Evolutionary conservation across 92 coral and sea anemone genomes (phyloP), one percentile per base, ranked within the genome.

Genomic region (Scolanthus callimorphus): DNA sequence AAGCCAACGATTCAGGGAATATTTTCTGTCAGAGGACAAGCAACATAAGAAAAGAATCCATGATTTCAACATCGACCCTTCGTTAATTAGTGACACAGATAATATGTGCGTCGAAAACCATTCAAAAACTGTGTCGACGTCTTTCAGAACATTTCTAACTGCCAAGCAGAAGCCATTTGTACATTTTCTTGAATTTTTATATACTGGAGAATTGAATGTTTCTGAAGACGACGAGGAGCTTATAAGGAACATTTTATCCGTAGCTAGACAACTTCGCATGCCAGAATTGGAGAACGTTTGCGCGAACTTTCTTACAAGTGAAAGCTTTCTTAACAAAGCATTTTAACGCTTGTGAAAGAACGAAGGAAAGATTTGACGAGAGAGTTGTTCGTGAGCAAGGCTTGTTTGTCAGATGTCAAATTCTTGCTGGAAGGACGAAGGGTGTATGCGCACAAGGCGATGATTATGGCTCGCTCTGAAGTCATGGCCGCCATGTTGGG

Each of bases 401-500:
- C 96, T 0, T 68, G 70, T 8, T 65, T 92, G 39, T 80, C 98
- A 0, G 98, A 92, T 62, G 94, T 92, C 2, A 67, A 69, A 8
- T 84, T 92, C 44, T 49, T 41, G 30, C 90, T 92, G 9, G 85
- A 81, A 10, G 85, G 69, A 10, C 63, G 61, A 1, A 60, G 63
- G 6, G 57, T 92, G 62, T 67, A 48, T 55, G 98, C 94, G 1
- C 98, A 92, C 71, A 71, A 69, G 54, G 80, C 87, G 28, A 65
- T 88, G 24, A 55, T 92, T 49, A 81, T 84, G 77, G 90, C 92
- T 11, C 85, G 96, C 25, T 92, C 87, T 41, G 96, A 92, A 28
- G 91, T 92, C 57, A 85, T 92, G 83, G 76, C 92, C 6, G 96
- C 88, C 46, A 92, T 92, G 98, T 74, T 92, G 67, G 89, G 86